phyloP scores from a whole-genome alignment of 2,797 vertebrate species.

The Cynopterus sphinx region DNA sequence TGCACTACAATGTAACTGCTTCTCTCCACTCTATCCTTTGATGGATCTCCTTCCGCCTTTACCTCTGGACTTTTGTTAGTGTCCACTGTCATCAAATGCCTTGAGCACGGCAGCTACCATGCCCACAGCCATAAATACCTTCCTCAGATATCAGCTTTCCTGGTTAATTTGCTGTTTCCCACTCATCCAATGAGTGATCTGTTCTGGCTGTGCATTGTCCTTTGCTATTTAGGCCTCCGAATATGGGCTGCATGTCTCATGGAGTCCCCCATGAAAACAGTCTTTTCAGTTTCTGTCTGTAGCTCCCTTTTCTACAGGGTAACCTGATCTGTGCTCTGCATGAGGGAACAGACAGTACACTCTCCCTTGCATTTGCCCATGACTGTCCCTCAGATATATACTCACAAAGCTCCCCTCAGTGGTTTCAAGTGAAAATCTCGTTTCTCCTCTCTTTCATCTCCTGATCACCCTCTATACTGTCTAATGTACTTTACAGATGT shows the following conservation, averaged over 20 bases:
- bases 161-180: not conserved
- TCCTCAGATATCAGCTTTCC: not conserved
- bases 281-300: not conserved
- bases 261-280: not conserved
- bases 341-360: not conserved
- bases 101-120: accelerated
- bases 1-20: too few relatives aligned
- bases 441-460: not conserved
- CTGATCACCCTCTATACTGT: not conserved
- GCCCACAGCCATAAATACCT: accelerated
- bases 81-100: not conserved
- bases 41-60: not conserved
- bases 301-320: not conserved
- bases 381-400: not conserved
- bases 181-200: not conserved
- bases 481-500: not conserved
- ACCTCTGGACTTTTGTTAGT: not conserved
- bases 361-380: not conserved
- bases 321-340: not conserved
- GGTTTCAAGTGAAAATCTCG: accelerated
- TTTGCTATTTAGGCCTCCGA: not conserved
- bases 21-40: not conserved
- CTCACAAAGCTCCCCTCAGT: not conserved
- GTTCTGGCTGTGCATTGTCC: not conserved
- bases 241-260: not conserved